These are phyloP conservation scores for Procambarus clarkii DNA, from an alignment of 1,140 invertebrate species.

Conservation along the genomic window DNA sequence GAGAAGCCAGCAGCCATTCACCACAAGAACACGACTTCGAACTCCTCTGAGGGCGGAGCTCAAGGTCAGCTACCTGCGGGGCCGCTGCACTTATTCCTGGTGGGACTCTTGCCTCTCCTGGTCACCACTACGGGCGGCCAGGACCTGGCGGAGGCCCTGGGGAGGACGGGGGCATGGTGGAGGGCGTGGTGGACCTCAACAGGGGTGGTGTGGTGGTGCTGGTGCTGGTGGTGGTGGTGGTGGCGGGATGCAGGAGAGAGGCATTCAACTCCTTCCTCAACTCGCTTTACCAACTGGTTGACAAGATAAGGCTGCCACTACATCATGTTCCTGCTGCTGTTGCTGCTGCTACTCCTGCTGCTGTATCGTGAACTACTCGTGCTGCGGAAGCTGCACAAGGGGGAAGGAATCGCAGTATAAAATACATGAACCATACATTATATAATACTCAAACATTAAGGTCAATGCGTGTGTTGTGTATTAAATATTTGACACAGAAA, in stretches of 20 bases:
- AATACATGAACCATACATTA: too few relatives aligned
- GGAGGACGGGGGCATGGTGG: conserved; percentile 25
- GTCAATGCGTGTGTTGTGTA: too few relatives aligned
- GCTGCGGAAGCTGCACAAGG: not conserved
- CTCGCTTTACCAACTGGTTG: not conserved
- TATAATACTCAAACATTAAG: too few relatives aligned
- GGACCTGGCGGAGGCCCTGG: not conserved
- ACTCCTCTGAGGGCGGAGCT: conserved; percentile 23
- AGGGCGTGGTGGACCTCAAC: conserved; percentile 20
- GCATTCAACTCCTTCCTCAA: not conserved
- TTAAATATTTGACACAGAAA: too few relatives aligned
- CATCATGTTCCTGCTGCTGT: not conserved
- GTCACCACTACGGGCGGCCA: not conserved
- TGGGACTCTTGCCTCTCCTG: conserved; percentile 9
- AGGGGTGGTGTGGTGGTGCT: not conserved
- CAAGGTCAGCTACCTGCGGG: not conserved
- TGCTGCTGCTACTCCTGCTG: not conserved
- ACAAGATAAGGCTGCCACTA: not conserved
- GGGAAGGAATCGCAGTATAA: too few relatives aligned
- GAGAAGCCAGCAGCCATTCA: conserved; percentile 70
- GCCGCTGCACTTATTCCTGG: conserved; percentile 20
- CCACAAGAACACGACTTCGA: conserved; percentile 69
- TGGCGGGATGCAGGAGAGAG: not conserved
- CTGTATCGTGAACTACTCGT: not conserved
- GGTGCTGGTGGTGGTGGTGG: not conserved